Conservation (phyloP, 1,140 invertebrate genomes). For the Platyscapa corneri region DNA sequence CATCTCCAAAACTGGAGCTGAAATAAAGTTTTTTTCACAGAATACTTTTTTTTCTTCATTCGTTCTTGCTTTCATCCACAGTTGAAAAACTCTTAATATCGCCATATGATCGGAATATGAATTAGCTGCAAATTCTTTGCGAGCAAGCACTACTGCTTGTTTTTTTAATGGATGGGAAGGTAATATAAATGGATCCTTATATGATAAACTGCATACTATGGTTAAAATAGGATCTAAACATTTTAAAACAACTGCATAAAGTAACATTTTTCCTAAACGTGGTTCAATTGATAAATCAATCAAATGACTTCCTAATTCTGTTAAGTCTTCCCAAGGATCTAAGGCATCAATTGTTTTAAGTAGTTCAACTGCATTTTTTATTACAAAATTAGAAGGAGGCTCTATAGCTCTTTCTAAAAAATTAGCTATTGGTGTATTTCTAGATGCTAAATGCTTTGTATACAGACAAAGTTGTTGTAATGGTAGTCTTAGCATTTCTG, state of each 20-base stretch:
- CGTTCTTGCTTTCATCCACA: constrained; percentile 81
- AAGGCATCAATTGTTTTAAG: constrained; percentile 90
- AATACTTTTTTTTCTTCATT: constrained; percentile 83
- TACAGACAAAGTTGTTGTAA: constrained; percentile 93
- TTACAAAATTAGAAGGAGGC: constrained; percentile 86
- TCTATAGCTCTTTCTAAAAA: constrained; percentile 89
- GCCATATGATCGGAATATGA: constrained; percentile 94
- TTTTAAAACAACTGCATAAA: constrained; percentile 92
- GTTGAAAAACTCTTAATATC: constrained; percentile 89
- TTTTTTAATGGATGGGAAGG: constrained; percentile 81
- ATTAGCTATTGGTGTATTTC: constrained; percentile 85
- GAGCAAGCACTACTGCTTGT: constrained; percentile 76
- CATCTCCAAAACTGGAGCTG: constrained; percentile 90
- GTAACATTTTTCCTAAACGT: constrained; percentile 91
- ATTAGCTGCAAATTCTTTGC: constrained; percentile 83
- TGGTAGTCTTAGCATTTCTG: constrained; percentile 85
- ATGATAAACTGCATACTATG: constrained; percentile 89
- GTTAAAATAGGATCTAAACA: constrained; percentile 96
- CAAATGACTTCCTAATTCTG: constrained; percentile 84
- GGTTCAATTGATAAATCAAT: constrained; percentile 94
- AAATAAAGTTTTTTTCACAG: constrained; percentile 87
- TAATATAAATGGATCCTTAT: constrained; percentile 89
- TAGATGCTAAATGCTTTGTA: constrained; percentile 87
- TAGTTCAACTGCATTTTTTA: constrained; percentile 83
- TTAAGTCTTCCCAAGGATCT: constrained; percentile 87